phyloP scores from a whole-genome alignment of 2,888 invertebrate genomes.

The Tromatobia lineatoria region DNA sequence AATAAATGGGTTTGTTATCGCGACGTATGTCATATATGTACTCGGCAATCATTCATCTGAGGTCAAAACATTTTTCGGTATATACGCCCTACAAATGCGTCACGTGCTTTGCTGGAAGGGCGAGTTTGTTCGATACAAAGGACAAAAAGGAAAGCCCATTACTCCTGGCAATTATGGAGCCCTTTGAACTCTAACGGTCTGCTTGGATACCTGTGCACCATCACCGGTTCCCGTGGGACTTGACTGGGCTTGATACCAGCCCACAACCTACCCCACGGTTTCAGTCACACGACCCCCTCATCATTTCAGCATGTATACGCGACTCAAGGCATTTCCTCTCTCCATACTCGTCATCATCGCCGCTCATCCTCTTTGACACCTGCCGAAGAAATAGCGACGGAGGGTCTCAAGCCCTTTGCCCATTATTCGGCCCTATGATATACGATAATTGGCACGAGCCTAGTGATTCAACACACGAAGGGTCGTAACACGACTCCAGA shows the following conservation, averaged over 20 bases:
- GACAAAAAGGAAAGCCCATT: slow-evolving; percentile 71
- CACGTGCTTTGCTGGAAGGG: slow-evolving; percentile 7
- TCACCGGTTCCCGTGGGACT: slow-evolving; percentile 62
- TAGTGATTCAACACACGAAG: not conserved
- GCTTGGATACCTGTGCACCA: slow-evolving; percentile 47
- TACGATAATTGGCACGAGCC: slow-evolving; percentile 2
- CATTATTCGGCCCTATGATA: not conserved
- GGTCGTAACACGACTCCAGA: not conserved
- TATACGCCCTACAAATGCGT: slow-evolving; percentile 7
- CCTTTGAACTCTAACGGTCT: slow-evolving; percentile 72
- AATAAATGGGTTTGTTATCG: not conserved
- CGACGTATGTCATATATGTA: not conserved
- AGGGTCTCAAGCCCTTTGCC: not conserved
- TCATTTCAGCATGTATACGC: not conserved
- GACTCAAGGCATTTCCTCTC: not conserved
- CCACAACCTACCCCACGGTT: slow-evolving; percentile 58
- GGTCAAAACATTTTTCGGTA: not conserved
- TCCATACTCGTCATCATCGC: slow-evolving; percentile 44
- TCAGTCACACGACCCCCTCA: slow-evolving; percentile 31
- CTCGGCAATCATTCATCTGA: slow-evolving; percentile 11
- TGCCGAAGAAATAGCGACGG: slow-evolving; percentile 23
- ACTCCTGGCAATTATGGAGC: slow-evolving; percentile 77
- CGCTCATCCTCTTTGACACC: slow-evolving; percentile 50
- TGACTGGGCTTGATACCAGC: slow-evolving; percentile 34
- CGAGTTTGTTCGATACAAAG: slow-evolving; percentile 59